A percentile compares a stretch with the other conserved stretches of the same genome.
phyloP scores from a whole-genome alignment of 2,888 invertebrate genomes.

The Yponomeuta cagnagella region DNA sequence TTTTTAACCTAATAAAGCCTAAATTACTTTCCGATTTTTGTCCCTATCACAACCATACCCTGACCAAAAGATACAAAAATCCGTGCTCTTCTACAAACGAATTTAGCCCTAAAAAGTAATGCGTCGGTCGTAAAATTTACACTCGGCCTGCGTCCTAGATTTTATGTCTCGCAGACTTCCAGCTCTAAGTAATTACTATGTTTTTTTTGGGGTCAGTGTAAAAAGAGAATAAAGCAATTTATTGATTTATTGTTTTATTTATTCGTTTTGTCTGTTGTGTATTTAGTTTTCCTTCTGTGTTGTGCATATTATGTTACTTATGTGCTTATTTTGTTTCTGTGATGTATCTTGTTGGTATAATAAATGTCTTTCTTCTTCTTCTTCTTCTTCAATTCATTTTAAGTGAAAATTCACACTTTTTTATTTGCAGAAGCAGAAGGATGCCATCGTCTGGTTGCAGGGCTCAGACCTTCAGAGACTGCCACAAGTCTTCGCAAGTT shows the following conservation, averaged over 20 bases:
- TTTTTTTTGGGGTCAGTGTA: background rate
- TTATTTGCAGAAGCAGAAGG: background rate
- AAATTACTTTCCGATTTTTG: background rate
- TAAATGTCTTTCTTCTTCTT: too few relatives aligned
- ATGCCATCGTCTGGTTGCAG: background rate
- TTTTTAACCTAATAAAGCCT: too few relatives aligned
- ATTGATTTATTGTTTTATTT: too few relatives aligned
- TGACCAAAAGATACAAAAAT: background rate
- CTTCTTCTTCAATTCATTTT: too few relatives aligned
- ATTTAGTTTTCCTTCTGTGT: too few relatives aligned
- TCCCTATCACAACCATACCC: background rate
- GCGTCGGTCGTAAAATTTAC: background rate
- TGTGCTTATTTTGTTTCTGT: too few relatives aligned
- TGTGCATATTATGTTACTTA: too few relatives aligned
- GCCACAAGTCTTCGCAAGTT: too few relatives aligned
- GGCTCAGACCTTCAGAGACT: background rate
- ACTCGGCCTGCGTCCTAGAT: slow-evolving; percentile 1
- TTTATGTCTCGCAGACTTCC: background rate
- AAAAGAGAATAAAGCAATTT: background rate
- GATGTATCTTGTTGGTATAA: too few relatives aligned
- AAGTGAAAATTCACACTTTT: background rate
- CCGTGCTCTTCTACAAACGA: background rate
- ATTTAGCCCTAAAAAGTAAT: background rate
- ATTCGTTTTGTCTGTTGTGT: too few relatives aligned
- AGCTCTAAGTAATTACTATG: background rate